Percentiles rank a stretch among this genome's conserved stretches.
These are phyloP conservation scores for Tor tambroides DNA, from an alignment of 2,113 vertebrate genomes.

Conservation along the genomic window DNA sequence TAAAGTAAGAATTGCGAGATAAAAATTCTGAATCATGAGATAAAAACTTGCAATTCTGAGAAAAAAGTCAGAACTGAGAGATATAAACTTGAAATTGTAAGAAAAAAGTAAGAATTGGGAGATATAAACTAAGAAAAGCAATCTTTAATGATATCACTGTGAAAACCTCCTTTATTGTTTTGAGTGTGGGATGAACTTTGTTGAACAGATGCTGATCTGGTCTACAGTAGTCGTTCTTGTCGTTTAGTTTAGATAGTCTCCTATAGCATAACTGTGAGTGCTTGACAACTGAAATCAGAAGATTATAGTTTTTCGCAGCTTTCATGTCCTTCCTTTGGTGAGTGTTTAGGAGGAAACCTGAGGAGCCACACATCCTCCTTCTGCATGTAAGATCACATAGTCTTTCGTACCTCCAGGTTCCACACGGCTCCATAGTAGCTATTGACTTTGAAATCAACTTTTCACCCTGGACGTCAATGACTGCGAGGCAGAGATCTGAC, in stretches of 20 bases:
- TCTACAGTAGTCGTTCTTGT: background rate
- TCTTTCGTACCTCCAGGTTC: background rate
- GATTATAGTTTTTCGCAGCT: background rate
- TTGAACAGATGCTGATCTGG: background rate
- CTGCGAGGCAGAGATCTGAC: slow-evolving; percentile 8
- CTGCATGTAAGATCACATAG: slow-evolving; percentile 13
- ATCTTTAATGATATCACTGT: no score
- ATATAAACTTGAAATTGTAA: no score
- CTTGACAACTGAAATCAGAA: background rate
- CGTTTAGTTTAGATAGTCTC: background rate
- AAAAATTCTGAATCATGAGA: no score
- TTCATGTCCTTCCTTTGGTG: background rate
- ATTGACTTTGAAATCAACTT: slow-evolving; percentile 24
- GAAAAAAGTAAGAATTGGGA: no score
- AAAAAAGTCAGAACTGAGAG: no score
- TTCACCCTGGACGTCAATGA: slow-evolving; percentile 11
- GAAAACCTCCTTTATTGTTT: background rate
- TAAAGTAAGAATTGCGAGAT: no score
- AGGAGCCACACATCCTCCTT: background rate
- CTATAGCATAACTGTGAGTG: background rate
- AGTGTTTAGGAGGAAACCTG: background rate
- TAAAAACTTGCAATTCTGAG: no score
- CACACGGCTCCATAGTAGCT: background rate
- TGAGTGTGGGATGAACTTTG: background rate
- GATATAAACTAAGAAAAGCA: no score